Conservation (phyloP, 2,113 vertebrate genomes). For the Crotalus viridis region DNA sequence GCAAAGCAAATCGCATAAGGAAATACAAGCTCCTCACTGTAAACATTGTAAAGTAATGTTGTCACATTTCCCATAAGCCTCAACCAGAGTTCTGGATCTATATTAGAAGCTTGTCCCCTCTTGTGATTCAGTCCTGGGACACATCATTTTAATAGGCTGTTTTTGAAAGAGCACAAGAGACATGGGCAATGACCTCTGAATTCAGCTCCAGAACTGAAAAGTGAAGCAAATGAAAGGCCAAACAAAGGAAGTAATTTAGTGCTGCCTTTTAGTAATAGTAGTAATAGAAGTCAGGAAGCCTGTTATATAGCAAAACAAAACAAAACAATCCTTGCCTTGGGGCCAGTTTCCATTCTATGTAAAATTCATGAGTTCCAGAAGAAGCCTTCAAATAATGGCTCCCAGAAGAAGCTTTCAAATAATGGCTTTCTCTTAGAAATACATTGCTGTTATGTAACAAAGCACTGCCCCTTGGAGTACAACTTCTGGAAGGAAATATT, state of each 20-base stretch:
- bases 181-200: background rate
- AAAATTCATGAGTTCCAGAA: background rate
- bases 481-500: background rate
- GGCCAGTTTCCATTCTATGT: background rate
- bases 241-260: background rate
- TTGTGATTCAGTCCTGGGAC: background rate
- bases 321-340: background rate
- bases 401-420: background rate
- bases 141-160: background rate
- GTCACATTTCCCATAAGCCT: background rate
- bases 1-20: background rate
- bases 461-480: background rate
- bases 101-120: background rate
- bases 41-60: background rate
- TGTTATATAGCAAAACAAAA: background rate
- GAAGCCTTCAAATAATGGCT: background rate
- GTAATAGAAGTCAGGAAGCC: background rate
- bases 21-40: background rate
- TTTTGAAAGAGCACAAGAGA: background rate
- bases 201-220: background rate
- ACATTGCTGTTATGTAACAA: background rate
- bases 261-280: background rate
- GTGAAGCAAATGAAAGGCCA: background rate
- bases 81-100: background rate
- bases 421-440: background rate